Base-by-base conservation (phyloP, 1,140 invertebrate species). In the Phymastichus coffea region DNA sequence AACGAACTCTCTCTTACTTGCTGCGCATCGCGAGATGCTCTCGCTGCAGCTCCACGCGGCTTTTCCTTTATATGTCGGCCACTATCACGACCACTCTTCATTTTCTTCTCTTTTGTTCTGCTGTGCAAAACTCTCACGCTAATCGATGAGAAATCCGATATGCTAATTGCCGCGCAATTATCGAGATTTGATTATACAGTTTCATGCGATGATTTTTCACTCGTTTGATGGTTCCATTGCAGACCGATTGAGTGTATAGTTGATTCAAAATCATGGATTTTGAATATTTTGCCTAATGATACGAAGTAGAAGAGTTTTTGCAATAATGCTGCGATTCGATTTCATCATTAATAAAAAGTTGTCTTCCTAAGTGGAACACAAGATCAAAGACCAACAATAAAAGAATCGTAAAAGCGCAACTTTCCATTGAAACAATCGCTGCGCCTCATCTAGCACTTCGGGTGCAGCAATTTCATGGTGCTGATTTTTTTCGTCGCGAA, bases 1-100 rank as follows among this genome's bases (percentile, higher is more conserved):
- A 12, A 3, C 22, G 1, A 38, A 47, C 55, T 57, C 55, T 57
- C 55, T 57, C 44, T 30, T 17, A 1, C 1, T 28, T 8, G 12
- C 22, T 8, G n/a, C 19, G 8, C 28, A 15, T 8, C 15, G 26
- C 26, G 26, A 9, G 41, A 14, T 37, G 35, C 44, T 48, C 46
- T 48, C 46, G 26, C 26, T 48, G 46, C 44, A n/a, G n/a, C n/a
- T n/a, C n/a, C 12, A 14, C n/a, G 25, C 46, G 35, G 47, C 47
- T 51, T 51, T 35, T 51, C 44, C 44, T 47, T 47, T 47, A 47
- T n/a, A n/a, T 47, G 25, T 47, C 44, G 44, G 26, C n/a, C 26
- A 19, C 14, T 1, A 8, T 4, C n/a, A n/a, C n/a, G n/a, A 4
- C 14, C n/a, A 7, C 25, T n/a, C n/a, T n/a, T n/a, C n/a, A n/a